Base-by-base conservation (phyloP, 2,888 invertebrate genomes). In the Leucozona laternaria region DNA sequence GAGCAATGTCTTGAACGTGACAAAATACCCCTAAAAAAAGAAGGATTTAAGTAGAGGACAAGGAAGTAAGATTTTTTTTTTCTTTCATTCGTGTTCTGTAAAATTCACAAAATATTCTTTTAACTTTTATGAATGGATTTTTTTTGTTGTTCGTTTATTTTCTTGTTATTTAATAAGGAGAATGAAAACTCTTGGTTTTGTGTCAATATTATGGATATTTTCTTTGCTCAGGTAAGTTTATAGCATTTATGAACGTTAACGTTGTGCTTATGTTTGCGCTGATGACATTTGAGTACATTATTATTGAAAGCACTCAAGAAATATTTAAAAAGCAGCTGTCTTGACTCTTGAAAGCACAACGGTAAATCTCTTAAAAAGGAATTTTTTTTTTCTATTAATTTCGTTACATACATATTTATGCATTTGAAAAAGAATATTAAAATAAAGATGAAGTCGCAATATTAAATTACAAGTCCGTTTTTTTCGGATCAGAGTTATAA, bases 91-190 rank as follows among this genome's bases (percentile, higher is more conserved):
- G 57, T 31, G 31, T 48, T 11, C 20, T 15, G 10, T 31, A 31
- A 57, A 57, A 57, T 31, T 55, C 28, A 31, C 28, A 55, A 10
- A 55, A 55, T 31, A 55, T 11, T 31, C 31, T 34, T 57, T 57
- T 17, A 57, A 57, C 31, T 57, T 57, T 57, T 57, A 17, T 57
- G 57, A 57, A 57, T 17, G 17, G 57, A 57, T 25, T 2, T 22
- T 53, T 15, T 10, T 31, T 57, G 13, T 58, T 13, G 0, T 34
- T 15, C 6, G 53, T 15, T 60, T 48, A 75, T 72, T 58, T 72
- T 73, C 34, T 22, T 50, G 72, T 58, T 58, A 72, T 45, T 73
- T 60, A 73, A 73, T 60, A 50, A n/a, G 72, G 10, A 25, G n/a
- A 31, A 31, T 8, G 55, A 50, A 48, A 20, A 60, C 20, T 22